A percentile compares a stretch with the other conserved stretches of the same genome.
phyloP scores from a whole-genome alignment of 2,113 vertebrate species.

The Tenebrosternarchus preto region DNA sequence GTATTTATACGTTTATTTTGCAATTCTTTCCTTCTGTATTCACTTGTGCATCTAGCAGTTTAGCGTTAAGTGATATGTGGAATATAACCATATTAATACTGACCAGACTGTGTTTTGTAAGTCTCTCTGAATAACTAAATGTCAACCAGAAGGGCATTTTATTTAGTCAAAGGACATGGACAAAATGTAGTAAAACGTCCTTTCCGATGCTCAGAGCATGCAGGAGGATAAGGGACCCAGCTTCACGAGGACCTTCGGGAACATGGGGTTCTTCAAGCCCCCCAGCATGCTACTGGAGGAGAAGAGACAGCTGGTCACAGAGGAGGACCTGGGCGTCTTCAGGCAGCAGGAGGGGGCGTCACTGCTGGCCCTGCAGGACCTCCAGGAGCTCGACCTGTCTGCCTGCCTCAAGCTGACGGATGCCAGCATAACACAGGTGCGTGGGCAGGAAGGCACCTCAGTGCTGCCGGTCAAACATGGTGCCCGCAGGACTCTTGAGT shows the following conservation, averaged over 20 bases:
- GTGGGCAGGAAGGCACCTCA: background rate
- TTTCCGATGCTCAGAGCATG: background rate
- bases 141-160: too few relatives aligned
- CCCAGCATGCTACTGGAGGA: constrained; percentile 65
- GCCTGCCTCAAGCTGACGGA: constrained; percentile 82
- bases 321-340: constrained; percentile 65
- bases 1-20: too few relatives aligned
- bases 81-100: too few relatives aligned
- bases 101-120: too few relatives aligned
- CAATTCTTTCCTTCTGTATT: too few relatives aligned
- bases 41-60: too few relatives aligned
- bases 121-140: too few relatives aligned
- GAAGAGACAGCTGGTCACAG: constrained; percentile 63
- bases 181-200: background rate
- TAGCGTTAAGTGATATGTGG: too few relatives aligned
- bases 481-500: too few relatives aligned
- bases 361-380: constrained; percentile 67
- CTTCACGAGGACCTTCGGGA: constrained; percentile 78
- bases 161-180: too few relatives aligned
- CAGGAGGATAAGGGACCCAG: constrained; percentile 70
- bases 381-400: constrained; percentile 81
- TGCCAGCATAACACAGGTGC: constrained; percentile 79
- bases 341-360: constrained; percentile 66
- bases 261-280: constrained; percentile 79
- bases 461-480: too few relatives aligned